Evolutionary conservation across 2,113 vertebrate species (phyloP), one percentile per base, ranked within the genome.

Genomic region (Todiramphus chloris): DNA sequence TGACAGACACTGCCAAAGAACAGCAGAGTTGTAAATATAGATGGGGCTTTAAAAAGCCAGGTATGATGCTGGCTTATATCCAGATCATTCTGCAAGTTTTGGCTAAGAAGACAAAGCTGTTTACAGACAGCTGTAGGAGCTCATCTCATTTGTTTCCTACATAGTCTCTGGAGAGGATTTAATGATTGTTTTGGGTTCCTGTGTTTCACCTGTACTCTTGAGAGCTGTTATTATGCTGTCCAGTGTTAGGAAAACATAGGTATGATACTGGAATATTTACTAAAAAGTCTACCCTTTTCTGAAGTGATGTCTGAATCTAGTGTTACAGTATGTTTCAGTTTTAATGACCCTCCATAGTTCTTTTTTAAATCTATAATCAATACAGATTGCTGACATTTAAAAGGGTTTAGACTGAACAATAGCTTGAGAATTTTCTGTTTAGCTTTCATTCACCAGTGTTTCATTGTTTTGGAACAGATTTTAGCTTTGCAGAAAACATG

Each of bases 101-200:
- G 72, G 53, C 25, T 56, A 70, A 84, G 83, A 88, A 1, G 6
- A 41, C 69, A 76, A 76, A 83, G 55, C 73, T 67, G 27, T 91
- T 88, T 90, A 74, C 74, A 92, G 85, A 33, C 78, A 91, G 68
- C 59, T 95, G 39, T 60, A 56, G 58, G 27, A 93, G 56, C 62
- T 87, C 30, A 28, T 68, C 60, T 91, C 43, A 62, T 66, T 68
- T 90, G 70, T 92, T 96, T 70, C 50, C 66, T 70, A 12, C 21
- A 13, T 86, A 69, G 73, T 46, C 74, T 88, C 75, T 60, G 53
- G 92, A 95, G 83, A 89, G 58, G 66, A 72, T 84, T 93, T 90
- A 92, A 87, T 94, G 43, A 68, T 87, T 91, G 48, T 41, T 94
- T 84, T 56, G 69, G 37, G 68, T 91, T 97, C 81, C 16, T 62